Conservation (phyloP, 1,140 invertebrate genomes). For the Halictus rubicundus region DNA sequence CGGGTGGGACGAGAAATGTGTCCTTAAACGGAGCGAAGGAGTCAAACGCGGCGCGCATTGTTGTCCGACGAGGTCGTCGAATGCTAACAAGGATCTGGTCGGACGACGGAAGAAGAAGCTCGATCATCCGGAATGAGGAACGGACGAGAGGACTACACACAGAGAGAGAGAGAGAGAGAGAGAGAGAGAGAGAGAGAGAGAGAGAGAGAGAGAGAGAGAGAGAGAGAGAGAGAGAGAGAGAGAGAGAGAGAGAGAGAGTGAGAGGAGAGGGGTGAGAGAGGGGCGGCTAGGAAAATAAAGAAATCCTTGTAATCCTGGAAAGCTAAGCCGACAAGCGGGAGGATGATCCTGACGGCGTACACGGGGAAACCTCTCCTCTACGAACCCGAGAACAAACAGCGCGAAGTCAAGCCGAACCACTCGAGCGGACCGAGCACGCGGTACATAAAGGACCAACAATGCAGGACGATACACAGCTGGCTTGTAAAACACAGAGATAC, state of each 20-base stretch:
- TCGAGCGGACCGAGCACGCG: constrained; percentile 60
- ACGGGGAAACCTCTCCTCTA: constrained; percentile 50
- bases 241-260: no score
- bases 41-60: not conserved
- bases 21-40: constrained; percentile 14
- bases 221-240: no score
- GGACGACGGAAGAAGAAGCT: not conserved
- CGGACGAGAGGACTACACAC: not conserved
- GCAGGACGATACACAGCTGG: constrained; percentile 75
- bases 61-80: not conserved
- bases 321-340: constrained; percentile 72
- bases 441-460: constrained; percentile 76
- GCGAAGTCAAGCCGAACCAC: constrained; percentile 71
- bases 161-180: no score
- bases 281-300: constrained; percentile 60
- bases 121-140: constrained; percentile 13
- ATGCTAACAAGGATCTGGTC: constrained; percentile 13
- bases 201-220: no score
- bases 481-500: constrained; percentile 79
- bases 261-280: no score
- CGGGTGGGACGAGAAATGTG: no score
- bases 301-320: constrained; percentile 72
- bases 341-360: constrained; percentile 60
- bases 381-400: constrained; percentile 64
- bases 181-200: no score